Conservation (phyloP, 2,888 invertebrate species). For the Scelioninae gen. 1 region DNA sequence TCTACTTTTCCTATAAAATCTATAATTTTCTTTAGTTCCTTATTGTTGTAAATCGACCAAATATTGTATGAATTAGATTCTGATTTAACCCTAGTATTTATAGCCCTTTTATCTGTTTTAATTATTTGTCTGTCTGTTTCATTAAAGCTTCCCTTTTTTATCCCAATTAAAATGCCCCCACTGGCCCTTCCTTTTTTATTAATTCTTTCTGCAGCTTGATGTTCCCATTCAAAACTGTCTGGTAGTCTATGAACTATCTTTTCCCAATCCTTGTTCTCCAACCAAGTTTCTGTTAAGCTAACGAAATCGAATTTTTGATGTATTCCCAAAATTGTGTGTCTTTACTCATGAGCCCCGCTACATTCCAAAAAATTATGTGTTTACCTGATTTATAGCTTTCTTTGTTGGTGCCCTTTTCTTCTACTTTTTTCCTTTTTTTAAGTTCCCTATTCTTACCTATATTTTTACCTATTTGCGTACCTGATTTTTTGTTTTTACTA, state of each 20-base stretch:
- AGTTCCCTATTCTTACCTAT: background rate
- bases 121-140: too few species aligned
- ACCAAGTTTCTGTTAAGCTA: background rate
- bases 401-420: background rate
- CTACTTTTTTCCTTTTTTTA: background rate
- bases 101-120: too few species aligned
- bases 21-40: background rate
- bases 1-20: background rate
- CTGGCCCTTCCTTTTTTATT: too few species aligned
- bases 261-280: background rate
- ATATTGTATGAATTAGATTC: too few species aligned
- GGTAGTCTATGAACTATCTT: background rate
- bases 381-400: background rate
- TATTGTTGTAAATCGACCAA: conserved; percentile 6
- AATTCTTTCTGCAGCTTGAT: too few species aligned
- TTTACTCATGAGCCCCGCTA: background rate
- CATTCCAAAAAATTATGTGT: background rate
- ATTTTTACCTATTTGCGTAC: background rate
- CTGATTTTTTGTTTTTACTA: background rate
- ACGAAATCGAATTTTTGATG: background rate
- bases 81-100: too few species aligned
- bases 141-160: too few species aligned
- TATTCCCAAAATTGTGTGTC: background rate
- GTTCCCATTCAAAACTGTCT: background rate
- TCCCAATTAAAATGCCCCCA: too few species aligned